A percentile compares a stretch with the other conserved stretches of the same genome.
Evolutionary conservation across 2,113 vertebrate genomes (phyloP).

Genomic region (Ploceus nigricollis): DNA sequence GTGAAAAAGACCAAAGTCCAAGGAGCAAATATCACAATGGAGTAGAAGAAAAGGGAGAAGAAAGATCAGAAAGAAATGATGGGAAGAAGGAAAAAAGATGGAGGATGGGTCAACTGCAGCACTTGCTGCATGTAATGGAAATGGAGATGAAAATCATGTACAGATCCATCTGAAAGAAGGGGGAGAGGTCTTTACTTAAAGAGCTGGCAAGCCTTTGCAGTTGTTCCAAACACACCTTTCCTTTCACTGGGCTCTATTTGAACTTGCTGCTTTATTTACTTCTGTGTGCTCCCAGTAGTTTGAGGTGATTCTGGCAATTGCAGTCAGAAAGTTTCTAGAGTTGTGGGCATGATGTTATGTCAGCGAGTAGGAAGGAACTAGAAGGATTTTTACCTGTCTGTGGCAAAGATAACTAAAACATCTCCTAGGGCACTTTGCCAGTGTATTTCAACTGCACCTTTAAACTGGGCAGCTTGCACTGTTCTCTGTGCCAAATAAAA

Average conservation of each 20-base stretch:
- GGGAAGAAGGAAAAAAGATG: neutral
- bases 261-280: neutral
- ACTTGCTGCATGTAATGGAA: neutral
- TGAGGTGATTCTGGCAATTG: neutral
- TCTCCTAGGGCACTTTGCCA: neutral
- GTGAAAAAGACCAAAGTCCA: neutral
- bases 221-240: neutral
- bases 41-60: neutral
- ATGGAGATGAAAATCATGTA: neutral
- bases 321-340: neutral
- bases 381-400: constrained; percentile 16
- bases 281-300: neutral
- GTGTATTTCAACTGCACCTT: neutral
- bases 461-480: neutral
- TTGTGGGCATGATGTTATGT: neutral
- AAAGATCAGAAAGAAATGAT: neutral
- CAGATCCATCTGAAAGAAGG: neutral
- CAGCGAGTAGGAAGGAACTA: neutral
- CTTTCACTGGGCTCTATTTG: neutral
- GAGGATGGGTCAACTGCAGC: neutral
- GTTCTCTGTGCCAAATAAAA: constrained; percentile 18
- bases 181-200: neutral
- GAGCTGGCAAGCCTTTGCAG: neutral
- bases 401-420: neutral
- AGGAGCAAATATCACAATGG: neutral